phyloP scores from a whole-genome alignment of 2,113 vertebrate species.

The Onychostruthus taczanowskii region DNA sequence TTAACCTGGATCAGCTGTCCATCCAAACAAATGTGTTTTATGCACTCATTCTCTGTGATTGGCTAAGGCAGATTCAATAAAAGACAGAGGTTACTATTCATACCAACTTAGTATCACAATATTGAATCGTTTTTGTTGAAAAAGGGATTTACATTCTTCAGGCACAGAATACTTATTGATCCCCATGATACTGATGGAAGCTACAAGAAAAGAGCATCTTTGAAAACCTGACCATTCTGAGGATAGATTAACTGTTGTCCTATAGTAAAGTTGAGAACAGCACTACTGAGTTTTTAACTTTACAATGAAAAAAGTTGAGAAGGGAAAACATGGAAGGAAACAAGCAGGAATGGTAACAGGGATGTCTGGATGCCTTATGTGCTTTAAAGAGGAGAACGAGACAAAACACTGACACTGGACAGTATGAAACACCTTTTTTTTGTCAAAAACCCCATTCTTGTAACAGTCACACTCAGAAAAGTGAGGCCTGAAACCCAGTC shows the following conservation, averaged over 20 bases:
- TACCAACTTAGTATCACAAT: neutral
- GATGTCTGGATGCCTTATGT: neutral
- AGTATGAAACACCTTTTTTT: neutral
- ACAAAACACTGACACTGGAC: neutral
- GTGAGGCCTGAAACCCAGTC: neutral
- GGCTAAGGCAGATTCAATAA: constrained; percentile 67
- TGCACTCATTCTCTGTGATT: constrained; percentile 80
- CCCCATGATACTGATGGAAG: neutral
- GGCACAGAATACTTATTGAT: neutral
- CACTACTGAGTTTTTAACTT: neutral
- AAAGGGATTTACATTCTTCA: neutral
- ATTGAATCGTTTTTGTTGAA: neutral
- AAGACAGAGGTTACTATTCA: constrained; percentile 41
- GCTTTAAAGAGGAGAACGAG: fast-evolving
- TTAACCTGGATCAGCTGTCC: constrained; percentile 90
- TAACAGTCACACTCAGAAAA: neutral
- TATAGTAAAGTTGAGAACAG: neutral
- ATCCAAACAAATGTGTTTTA: constrained; percentile 90
- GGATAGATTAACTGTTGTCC: neutral
- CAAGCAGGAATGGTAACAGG: neutral
- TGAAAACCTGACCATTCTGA: neutral
- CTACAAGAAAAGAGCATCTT: neutral
- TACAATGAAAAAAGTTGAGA: neutral
- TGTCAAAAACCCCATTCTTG: neutral
- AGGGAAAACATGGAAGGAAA: neutral